Base-by-base conservation (phyloP, 2,888 invertebrate genomes). In the Calliphora vomitoria region DNA sequence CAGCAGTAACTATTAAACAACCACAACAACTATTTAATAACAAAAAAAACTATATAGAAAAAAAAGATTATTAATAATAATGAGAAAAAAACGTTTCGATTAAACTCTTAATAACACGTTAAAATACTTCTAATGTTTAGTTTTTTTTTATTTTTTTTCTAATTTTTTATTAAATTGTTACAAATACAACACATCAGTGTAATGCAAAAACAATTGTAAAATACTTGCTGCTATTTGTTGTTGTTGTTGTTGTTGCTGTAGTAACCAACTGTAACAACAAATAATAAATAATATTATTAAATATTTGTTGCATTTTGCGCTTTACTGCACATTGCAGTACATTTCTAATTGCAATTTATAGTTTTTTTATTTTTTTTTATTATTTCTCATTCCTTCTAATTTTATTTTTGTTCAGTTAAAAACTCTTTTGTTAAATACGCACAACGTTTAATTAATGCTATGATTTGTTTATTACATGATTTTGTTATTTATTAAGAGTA, bases 51-150 rank as follows among this genome's bases (percentile, higher is more conserved):
- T 44, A 44, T 44, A 44, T 11, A 18, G 31, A 41, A 62, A 35
- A 83, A 78, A 78, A 64, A 11, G 10, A 41, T 44, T 80, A 72
- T 69, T 80, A 84, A 76, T 75, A 85, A 82, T 80, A 86, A 82
- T 78, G 76, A 83, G 76, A 71, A 82, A 88, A 88, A 86, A 86
- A 84, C 88, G 85, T 80, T 87, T 87, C 88, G 86, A 89, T 89
- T 89, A 89, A 89, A 88, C 88, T 89, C 38, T 88, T 89, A 88
- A 89, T 88, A 88, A 89, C 86, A 89, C 82, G 88, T 87, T 88
- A 76, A 89, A 87, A 86, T 86, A 38, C 82, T 78, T 79, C 25
- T 79, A 76, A 72, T 86, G 71, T 76, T 68, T 68, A 8, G 10
- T 35, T 38, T 35, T 62, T 62, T 60, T 18, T 11, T 8, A 4